phyloP scores from a whole-genome alignment of 53 echinoderm and acorn worm species.

The Actinopyga echinites region DNA sequence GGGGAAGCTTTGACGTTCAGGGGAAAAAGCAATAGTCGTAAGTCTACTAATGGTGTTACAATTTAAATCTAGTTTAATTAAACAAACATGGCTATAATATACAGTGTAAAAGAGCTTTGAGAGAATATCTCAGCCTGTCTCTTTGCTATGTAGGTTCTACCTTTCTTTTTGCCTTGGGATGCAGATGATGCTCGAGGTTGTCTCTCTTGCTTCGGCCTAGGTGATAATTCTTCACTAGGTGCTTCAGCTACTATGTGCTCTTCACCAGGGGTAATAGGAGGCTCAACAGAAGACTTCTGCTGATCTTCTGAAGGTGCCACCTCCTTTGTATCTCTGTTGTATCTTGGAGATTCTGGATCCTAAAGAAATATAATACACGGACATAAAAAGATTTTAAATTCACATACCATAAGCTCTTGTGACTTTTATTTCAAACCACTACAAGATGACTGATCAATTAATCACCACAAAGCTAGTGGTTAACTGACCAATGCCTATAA shows the following conservation, averaged over 20 bases:
- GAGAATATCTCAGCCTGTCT: neutral
- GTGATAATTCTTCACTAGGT: conserved; percentile 42
- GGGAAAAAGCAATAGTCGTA: too few species aligned
- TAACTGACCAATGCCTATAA: too few species aligned
- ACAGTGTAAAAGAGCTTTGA: too few species aligned
- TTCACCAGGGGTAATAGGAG: neutral
- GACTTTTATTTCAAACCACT: too few species aligned
- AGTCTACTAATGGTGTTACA: too few species aligned
- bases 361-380: neutral
- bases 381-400: too few species aligned
- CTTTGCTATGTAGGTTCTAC: neutral
- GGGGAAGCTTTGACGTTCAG: too few species aligned
- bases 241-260: neutral
- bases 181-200: neutral
- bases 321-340: neutral
- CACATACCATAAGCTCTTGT: too few species aligned
- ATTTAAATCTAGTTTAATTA: too few species aligned
- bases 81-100: too few species aligned
- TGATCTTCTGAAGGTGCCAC: neutral
- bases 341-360: conserved; percentile 23
- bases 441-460: too few species aligned
- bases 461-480: too few species aligned
- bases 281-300: neutral
- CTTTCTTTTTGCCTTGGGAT: conserved; percentile 35
- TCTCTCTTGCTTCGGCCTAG: conserved; percentile 51